phyloP scores from a whole-genome alignment of 2,888 invertebrate genomes.

The Drosophila anomalata region DNA sequence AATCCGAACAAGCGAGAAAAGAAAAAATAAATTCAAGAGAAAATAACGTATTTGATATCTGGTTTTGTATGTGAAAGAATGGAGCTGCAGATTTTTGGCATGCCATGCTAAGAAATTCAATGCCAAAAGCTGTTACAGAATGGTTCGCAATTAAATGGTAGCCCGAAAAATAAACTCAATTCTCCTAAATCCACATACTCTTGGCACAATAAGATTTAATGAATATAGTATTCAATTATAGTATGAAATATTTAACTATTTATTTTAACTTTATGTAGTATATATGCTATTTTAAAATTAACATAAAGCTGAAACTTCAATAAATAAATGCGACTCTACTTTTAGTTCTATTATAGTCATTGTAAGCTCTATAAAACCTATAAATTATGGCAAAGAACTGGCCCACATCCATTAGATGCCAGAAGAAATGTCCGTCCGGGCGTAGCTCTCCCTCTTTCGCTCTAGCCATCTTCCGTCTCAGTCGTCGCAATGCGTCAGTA shows the following conservation, averaged over 20 bases:
- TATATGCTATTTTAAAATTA: neutral
- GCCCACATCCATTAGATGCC: conserved; percentile 58
- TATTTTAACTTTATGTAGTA: no score
- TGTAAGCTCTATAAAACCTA: conserved; percentile 2
- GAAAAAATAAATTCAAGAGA: conserved; percentile 11
- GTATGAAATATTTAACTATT: no score
- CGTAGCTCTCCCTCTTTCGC: conserved; percentile 6
- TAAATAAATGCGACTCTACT: conserved; percentile 3
- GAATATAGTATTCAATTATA: neutral
- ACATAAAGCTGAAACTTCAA: neutral
- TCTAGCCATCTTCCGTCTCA: conserved; percentile 10
- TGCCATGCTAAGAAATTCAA: conserved; percentile 30
- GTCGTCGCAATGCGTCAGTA: conserved; percentile 46
- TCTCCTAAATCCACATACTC: neutral
- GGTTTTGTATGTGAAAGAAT: conserved; percentile 29
- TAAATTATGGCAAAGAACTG: conserved; percentile 33
- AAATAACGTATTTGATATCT: conserved; percentile 35
- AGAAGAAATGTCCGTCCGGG: conserved; percentile 26
- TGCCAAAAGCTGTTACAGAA: conserved; percentile 16
- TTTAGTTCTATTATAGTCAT: conserved; percentile 8
- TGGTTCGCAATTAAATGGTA: conserved; percentile 22
- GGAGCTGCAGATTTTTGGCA: conserved; percentile 23
- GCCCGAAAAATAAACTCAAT: neutral
- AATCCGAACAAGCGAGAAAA: conserved; percentile 25
- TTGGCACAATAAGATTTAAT: neutral